These are phyloP conservation scores for Gymnoscelis rufifasciata DNA, from an alignment of 2,888 invertebrate genomes.

Conservation along the genomic window DNA sequence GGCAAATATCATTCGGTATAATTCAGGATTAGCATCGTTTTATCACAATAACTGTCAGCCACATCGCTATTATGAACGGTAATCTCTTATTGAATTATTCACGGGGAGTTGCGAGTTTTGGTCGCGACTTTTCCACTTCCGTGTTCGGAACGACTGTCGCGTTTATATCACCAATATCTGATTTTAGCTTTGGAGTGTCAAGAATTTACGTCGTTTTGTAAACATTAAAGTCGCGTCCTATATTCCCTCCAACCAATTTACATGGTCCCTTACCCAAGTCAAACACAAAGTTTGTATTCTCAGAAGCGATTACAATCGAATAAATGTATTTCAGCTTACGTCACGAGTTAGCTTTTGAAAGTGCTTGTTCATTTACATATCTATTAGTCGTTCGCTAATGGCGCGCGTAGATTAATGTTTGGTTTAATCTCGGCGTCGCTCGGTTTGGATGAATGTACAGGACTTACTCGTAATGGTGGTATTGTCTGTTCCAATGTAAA, in stretches of 20 bases:
- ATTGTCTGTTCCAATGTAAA: constrained; percentile 7
- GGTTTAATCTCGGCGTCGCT: constrained; percentile 30
- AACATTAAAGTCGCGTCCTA: constrained; percentile 2
- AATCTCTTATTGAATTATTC: constrained; percentile 22
- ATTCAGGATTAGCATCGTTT: constrained; percentile 13
- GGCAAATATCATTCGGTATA: constrained; percentile 3
- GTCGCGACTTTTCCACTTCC: constrained; percentile 7
- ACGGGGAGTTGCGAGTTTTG: constrained; percentile 7
- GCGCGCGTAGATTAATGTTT: constrained; percentile 31
- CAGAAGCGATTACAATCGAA: constrained; percentile 8
- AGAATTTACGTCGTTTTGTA: too few relatives aligned
- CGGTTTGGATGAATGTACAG: constrained; percentile 19
- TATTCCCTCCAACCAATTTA: constrained; percentile 5
- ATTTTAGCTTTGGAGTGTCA: neutral
- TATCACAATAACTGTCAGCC: constrained; percentile 16
- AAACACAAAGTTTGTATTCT: constrained; percentile 6
- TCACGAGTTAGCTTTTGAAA: constrained; percentile 30
- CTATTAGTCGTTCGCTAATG: constrained; percentile 31
- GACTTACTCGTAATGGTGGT: constrained; percentile 10
- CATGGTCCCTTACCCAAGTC: neutral
- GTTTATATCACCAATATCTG: neutral
- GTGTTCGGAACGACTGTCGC: too few relatives aligned
- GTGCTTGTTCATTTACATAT: constrained; percentile 39
- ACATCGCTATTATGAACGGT: constrained; percentile 7
- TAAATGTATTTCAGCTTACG: constrained; percentile 20